Base-by-base conservation (phyloP, 2,113 vertebrate species). In the Corythoichthys haematopterus region DNA sequence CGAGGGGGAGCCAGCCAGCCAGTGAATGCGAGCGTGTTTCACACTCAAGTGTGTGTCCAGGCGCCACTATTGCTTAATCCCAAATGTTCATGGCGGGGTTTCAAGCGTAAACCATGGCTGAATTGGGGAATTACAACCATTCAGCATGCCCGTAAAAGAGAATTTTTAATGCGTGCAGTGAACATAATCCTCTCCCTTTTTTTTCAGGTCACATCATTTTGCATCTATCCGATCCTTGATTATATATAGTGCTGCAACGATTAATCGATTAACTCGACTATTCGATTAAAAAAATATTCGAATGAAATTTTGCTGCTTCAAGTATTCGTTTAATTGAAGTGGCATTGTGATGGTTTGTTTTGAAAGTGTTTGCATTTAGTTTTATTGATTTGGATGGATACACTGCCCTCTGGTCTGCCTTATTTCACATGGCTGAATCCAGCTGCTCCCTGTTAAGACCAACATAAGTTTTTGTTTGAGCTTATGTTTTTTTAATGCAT, bases 121-220 rank as follows among this genome's bases (percentile, higher is more conserved):
- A 56, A 78, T 53, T 72, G 69, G 68, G 63, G 50, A 53, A 74
- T 68, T 76, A 66, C 70, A 53, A 72, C 50, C 51, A 58, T 71
- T 68, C 52, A 64, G 66, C 7, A 3, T 51, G 69, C 51, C 71
- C 64, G 66, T 72, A 72, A 80, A 84, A 81, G 71, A 75, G 79
- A 78, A 43, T 43, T 76, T 84, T 57, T 78, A 79, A 48, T 64
- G 71, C 84, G 79, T 81, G 80, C 82, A 70, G 76, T 78, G 73
- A 80, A 83, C 66, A 74, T 83, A 82, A 85, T 88, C 50, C 43
- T 46, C 71, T 71, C 67, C 77, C 78, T 80, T 76, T 82, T 79
- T 62, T 36, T 57, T 12, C 33, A 14, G 33, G 71, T 74, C 64
- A 63, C 64, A 45, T 78, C 73, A 75, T 79, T 84, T 82, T 59